phyloP scores from a whole-genome alignment of 1,140 invertebrate genomes.

The Penaeus chinensis region DNA sequence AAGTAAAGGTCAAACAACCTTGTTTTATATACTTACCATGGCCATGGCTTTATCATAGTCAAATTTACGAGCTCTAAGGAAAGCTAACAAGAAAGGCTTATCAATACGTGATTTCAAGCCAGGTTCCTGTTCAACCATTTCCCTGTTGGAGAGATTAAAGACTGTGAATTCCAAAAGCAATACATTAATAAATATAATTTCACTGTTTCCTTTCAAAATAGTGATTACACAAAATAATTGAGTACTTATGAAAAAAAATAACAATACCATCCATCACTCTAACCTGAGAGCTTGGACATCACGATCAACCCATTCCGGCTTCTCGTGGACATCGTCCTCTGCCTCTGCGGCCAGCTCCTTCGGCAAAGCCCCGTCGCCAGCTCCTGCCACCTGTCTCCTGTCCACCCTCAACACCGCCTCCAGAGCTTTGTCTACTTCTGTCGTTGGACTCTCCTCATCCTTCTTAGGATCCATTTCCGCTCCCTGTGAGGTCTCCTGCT shows the following conservation, averaged over 20 bases:
- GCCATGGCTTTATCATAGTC: conserved; percentile 62
- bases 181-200: background rate
- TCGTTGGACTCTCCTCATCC: background rate
- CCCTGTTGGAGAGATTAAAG: conserved; percentile 30
- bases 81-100: conserved; percentile 55
- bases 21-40: conserved; percentile 46
- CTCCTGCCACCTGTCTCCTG: conserved; percentile 32
- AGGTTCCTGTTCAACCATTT: conserved; percentile 58
- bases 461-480: background rate
- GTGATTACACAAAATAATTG: background rate
- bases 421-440: background rate
- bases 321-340: conserved; percentile 61
- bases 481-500: too few species aligned
- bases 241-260: background rate
- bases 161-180: background rate
- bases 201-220: background rate
- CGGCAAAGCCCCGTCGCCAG: conserved; percentile 43
- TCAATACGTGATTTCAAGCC: conserved; percentile 51
- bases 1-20: too few species aligned
- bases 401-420: conserved; percentile 38
- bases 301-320: conserved; percentile 58
- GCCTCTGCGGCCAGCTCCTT: conserved; percentile 46
- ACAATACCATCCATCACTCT: background rate
- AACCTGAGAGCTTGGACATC: conserved; percentile 61
- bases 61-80: conserved; percentile 59